Conservation (phyloP, 2,113 vertebrate genomes). For the Leucosticte australis region DNA sequence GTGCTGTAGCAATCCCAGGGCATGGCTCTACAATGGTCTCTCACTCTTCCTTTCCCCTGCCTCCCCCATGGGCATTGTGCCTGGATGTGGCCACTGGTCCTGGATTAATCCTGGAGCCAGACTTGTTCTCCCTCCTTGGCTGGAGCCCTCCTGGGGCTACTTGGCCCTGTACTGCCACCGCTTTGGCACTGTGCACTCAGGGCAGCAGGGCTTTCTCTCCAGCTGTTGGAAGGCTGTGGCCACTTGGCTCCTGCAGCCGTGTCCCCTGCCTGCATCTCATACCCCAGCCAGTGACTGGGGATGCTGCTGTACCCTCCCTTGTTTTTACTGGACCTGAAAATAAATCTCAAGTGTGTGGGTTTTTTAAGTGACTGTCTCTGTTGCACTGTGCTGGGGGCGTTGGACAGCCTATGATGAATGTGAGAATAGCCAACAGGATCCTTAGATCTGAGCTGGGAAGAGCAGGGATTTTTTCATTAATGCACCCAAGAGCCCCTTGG, state of each 20-base stretch:
- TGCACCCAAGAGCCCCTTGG: background rate
- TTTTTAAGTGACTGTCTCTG: background rate
- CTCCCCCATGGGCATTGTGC: rapidly evolving
- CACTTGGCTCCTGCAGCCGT: rapidly evolving
- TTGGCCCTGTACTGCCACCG: rapidly evolving
- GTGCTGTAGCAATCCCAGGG: background rate
- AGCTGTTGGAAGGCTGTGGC: background rate
- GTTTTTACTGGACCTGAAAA: constrained; percentile 23
- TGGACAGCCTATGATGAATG: background rate
- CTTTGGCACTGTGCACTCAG: rapidly evolving
- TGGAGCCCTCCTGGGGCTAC: background rate
- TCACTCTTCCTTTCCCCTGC: background rate
- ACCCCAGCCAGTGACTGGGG: background rate
- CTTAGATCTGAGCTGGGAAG: background rate
- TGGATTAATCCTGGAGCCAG: background rate
- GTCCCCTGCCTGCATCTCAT: background rate
- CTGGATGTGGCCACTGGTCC: background rate
- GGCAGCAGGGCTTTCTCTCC: background rate
- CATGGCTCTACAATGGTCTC: rapidly evolving
- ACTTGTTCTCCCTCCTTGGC: background rate
- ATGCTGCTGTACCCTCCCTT: background rate
- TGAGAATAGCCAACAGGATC: background rate
- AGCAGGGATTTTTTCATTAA: background rate
- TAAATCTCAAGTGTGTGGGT: background rate
- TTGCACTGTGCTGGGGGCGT: background rate